These are phyloP conservation scores for Cnemophilus loriae DNA, from an alignment of 2,113 vertebrate genomes.

Conservation along the genomic window DNA sequence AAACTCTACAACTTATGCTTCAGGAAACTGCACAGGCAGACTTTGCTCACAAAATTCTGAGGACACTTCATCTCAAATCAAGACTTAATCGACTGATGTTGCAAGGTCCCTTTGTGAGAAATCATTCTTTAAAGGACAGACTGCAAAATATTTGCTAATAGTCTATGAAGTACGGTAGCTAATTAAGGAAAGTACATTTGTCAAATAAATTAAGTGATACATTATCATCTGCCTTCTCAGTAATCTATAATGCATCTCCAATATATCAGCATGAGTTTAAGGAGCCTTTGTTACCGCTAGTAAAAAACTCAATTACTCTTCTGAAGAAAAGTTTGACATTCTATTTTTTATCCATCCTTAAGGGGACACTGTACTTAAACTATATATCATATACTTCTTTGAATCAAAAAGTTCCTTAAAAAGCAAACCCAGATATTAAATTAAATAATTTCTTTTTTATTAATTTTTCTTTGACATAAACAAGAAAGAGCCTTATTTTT, in stretches of 20 bases:
- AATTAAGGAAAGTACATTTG: slow-evolving; percentile 40
- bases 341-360: background rate
- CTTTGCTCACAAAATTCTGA: background rate
- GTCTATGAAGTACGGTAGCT: background rate
- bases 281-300: background rate
- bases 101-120: background rate
- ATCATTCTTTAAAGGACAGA: background rate
- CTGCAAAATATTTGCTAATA: background rate
- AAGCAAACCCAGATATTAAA: background rate
- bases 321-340: background rate
- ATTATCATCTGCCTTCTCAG: background rate
- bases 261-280: background rate
- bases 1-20: background rate
- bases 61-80: background rate
- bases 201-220: slow-evolving; percentile 26
- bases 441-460: background rate
- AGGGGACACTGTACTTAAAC: background rate
- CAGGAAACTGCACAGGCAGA: background rate
- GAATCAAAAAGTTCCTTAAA: background rate
- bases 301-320: background rate
- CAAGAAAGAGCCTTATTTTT: background rate
- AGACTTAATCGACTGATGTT: background rate
- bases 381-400: background rate
- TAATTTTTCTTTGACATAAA: background rate
- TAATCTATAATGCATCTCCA: slow-evolving; percentile 19